phyloP scores from a whole-genome alignment of 2,888 invertebrate species.

The Ceriagrion tenellum region DNA sequence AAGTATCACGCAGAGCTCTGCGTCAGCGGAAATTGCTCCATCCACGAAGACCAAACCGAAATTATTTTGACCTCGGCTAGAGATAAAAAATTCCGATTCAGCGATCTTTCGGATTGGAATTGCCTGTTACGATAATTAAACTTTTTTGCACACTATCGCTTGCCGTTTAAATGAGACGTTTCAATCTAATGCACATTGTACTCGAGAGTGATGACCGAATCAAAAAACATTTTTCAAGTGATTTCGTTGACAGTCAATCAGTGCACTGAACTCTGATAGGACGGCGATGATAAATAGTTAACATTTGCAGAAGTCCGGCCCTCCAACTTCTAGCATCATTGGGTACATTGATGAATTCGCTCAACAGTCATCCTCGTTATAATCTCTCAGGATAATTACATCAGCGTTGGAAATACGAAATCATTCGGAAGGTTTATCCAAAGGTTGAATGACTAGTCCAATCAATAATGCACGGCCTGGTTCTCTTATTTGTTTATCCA shows the following conservation, averaged over 20 bases:
- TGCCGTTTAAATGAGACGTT: too few relatives aligned
- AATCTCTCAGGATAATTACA: not conserved
- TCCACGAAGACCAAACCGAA: too few relatives aligned
- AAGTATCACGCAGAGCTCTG: too few relatives aligned
- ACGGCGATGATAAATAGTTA: not conserved
- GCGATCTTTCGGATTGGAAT: too few relatives aligned
- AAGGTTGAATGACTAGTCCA: not conserved
- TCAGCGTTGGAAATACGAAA: not conserved
- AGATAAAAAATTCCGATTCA: too few relatives aligned
- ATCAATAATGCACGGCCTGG: not conserved
- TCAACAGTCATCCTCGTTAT: not conserved
- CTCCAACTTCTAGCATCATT: not conserved
- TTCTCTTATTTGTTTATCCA: not conserved
- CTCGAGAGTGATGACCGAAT: too few relatives aligned
- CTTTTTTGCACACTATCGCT: too few relatives aligned
- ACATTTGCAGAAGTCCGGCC: not conserved
- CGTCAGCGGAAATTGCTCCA: too few relatives aligned
- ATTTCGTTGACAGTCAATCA: not conserved
- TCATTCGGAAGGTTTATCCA: not conserved
- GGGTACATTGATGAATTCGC: not conserved
- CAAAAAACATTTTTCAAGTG: not conserved
- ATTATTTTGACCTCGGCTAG: too few relatives aligned
- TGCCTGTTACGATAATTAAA: too few relatives aligned
- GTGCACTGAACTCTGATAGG: not conserved
- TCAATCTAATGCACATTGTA: too few relatives aligned